Evolutionary conservation across 2,797 vertebrate genomes (phyloP), one percentile per base, ranked within the genome.

Genomic region (Poecilia picta): DNA sequence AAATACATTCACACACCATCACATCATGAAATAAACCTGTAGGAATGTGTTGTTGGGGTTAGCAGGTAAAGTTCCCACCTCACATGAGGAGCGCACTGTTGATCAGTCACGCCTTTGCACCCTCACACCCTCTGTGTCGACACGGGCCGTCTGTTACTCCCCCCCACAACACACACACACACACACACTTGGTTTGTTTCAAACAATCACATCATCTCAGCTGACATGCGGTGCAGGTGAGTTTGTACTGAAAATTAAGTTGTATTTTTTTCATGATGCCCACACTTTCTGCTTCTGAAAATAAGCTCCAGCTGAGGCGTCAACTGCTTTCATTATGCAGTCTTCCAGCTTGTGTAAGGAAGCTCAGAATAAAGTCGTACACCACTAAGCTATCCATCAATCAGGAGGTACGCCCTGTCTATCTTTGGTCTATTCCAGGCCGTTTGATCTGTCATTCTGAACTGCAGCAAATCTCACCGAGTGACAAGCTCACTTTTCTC

Each of bases 361-460:
- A 76, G 78, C 79, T 82, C 49, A 70, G 81, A 75, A 80, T 79
- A 74, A 75, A 80, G 86, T 87, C 89, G 79, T 81, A 86, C 81
- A 72, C 75, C 81, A 53, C 85, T 83, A 79, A 81, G 79, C 79
- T 64, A 85, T 83, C 91, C 64, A 85, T 92, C 90, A 91, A 88
- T 92, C 92, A 85, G 71, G 70, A 59, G 75, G 25, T 74, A 55
- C 16, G 1, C 55, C 53, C 81, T 59, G 74, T 55, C 78, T 85
- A 80, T 87, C 88, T 90, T 88, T 91, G 88, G 89, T 89, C 92
- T 91, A 88, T 86, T 89, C 88, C 85, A 86, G 81, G 82, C 79
- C 51, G 84, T 91, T 91, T 90, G 89, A 92, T 88, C 81, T 85
- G 90, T 82, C 80, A 36, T 62, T 85, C 74, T 68, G 72, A 83